Evolutionary conservation across 2,797 vertebrate species (phyloP), one percentile per base, ranked within the genome.

Genomic region (Bovichtus variegatus): DNA sequence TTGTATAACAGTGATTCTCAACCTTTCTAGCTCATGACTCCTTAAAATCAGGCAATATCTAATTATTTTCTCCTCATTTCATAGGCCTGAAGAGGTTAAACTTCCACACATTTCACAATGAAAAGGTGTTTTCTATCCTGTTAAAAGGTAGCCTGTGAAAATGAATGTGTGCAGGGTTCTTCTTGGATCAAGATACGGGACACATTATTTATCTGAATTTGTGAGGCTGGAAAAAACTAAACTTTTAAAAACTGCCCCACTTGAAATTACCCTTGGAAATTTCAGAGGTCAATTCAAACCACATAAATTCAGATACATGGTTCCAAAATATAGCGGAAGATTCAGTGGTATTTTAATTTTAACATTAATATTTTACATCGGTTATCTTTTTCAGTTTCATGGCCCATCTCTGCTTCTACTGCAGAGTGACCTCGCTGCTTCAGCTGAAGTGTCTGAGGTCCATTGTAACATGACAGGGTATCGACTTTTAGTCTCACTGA

Each of bases 381-480:
- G n/a, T n/a, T n/a, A n/a, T n/a, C n/a, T n/a, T n/a, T n/a, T 69
- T 41, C 19, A 5, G 19, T 46, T 2, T 5, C 10, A 13, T 27
- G 34, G 16, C 11, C 18, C 0, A 0, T 44, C 27, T 9, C 40
- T 55, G 21, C 57, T 49, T 59, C 64, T n/a, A 13, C 50, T 16
- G 23, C n/a, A 51, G 18, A 58, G 53, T 46, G 40, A 40, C 59
- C 57, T 27, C 31, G 13, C 63, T 61, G 46, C 57, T 49, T 59
- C 64, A 58, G 69, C 51, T 57, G 7, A 59, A 58, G 29, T 15
- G 2, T 67, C 54, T 25, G 12, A 62, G 19, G 38, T 71, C 34
- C 13, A 62, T 54, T 54, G 3, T 41, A 18, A 46, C 25, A 23
- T 40, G 47, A 81, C 80, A 78, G 83, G 78, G 71, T 76, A 77